phyloP scores from a whole-genome alignment of 1,140 invertebrate genomes.

The Papilio xuthus region DNA sequence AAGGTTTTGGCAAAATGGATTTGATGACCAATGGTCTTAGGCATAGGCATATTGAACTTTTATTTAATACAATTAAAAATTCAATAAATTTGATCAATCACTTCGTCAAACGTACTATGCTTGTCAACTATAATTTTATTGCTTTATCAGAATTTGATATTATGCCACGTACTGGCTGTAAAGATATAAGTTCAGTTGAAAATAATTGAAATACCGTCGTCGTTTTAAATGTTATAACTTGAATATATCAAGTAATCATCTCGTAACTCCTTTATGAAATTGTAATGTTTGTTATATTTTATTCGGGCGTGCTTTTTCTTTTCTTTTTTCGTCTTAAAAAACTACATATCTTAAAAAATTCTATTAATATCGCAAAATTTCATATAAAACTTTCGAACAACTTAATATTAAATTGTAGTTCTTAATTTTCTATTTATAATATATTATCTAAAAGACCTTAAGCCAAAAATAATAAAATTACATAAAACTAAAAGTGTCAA shows the following conservation, averaged over 20 bases:
- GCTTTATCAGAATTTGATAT: too few species aligned
- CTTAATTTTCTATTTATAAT: background rate
- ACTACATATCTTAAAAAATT: too few species aligned
- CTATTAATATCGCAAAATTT: too few species aligned
- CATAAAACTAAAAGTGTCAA: background rate
- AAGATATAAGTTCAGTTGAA: background rate
- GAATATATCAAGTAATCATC: too few species aligned
- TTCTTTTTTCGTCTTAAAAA: too few species aligned
- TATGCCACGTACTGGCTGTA: background rate
- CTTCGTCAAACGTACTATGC: background rate
- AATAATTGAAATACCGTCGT: background rate
- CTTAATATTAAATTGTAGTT: background rate
- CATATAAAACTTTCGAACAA: too few species aligned
- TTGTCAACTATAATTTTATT: too few species aligned
- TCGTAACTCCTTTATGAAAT: too few species aligned
- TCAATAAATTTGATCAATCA: background rate
- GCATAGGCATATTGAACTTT: slow-evolving; percentile 52
- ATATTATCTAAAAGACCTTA: background rate
- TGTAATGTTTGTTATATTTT: too few species aligned
- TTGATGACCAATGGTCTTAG: slow-evolving; percentile 64
- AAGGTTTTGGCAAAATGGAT: slow-evolving; percentile 61
- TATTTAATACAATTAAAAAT: background rate
- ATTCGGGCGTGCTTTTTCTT: too few species aligned
- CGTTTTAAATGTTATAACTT: background rate
- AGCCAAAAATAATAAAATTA: background rate